Evolutionary conservation across 1,140 invertebrate species (phyloP).

Genomic region (Drosophila navojoa): DNA sequence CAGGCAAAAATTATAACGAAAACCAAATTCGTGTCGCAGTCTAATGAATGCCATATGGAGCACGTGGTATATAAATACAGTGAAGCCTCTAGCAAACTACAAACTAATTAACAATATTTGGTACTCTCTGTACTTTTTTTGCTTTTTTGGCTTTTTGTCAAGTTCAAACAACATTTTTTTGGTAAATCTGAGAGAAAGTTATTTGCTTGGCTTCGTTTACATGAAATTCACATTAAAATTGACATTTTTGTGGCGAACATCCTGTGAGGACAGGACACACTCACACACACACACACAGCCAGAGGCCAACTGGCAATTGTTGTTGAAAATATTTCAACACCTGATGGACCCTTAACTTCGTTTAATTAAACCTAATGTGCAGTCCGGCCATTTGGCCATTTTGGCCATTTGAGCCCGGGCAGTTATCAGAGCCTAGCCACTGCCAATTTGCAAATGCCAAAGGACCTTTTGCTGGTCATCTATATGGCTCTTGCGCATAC

Average conservation of each 20-base stretch:
- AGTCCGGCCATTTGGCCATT: constrained; percentile 20
- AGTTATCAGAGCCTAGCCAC: constrained; percentile 31
- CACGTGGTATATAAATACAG: neutral
- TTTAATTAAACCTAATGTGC: constrained; percentile 76
- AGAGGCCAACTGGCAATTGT: constrained; percentile 34
- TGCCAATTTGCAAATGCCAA: constrained; percentile 53
- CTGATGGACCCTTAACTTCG: constrained; percentile 40
- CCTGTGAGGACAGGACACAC: neutral
- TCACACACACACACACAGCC: neutral
- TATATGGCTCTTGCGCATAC: constrained; percentile 7
- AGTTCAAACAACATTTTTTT: neutral
- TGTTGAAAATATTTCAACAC: constrained; percentile 33
- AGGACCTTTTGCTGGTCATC: constrained; percentile 35
- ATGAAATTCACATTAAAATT: constrained; percentile 76
- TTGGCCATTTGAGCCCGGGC: constrained; percentile 26
- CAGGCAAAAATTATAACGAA: constrained; percentile 10
- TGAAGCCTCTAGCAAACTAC: constrained; percentile 8
- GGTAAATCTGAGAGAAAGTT: constrained; percentile 46
- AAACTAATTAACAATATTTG: constrained; percentile 1
- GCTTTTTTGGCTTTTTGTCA: too few relatives aligned
- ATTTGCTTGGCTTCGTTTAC: constrained; percentile 49
- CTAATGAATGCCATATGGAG: too few relatives aligned
- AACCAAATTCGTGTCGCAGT: neutral
- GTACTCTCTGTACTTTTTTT: neutral
- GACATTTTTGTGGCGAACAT: constrained; percentile 52